Conservation (phyloP, 2,888 invertebrate species). For the Microctonus hyperodae region DNA sequence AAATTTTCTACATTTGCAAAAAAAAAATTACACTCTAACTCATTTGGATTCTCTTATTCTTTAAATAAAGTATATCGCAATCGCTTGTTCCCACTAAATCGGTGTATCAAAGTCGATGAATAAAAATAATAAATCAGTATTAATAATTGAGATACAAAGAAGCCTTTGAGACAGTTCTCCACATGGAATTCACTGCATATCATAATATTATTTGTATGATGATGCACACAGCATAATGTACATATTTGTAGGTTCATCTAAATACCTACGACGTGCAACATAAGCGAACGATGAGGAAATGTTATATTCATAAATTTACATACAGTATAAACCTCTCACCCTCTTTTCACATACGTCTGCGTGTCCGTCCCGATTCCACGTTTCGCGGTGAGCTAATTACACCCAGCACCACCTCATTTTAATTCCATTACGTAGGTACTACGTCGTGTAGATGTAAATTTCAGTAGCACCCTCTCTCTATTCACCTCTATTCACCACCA, state of each 20-base stretch:
- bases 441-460: slow-evolving; percentile 51
- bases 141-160: background rate
- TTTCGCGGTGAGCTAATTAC: slow-evolving; percentile 46
- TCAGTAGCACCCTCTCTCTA: slow-evolving; percentile 18
- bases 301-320: slow-evolving; percentile 16
- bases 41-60: too few species aligned
- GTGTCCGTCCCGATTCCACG: slow-evolving; percentile 27
- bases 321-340: background rate
- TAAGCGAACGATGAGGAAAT: too few species aligned
- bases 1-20: too few species aligned
- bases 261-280: background rate
- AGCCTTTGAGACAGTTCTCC: background rate
- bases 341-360: slow-evolving; percentile 15
- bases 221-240: background rate
- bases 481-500: background rate
- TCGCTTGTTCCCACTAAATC: too few species aligned
- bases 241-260: background rate
- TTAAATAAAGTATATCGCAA: too few species aligned
- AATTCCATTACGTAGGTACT: slow-evolving; percentile 51
- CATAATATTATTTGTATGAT: slow-evolving; percentile 7
- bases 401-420: slow-evolving; percentile 46
- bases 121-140: background rate
- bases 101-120: too few species aligned
- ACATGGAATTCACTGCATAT: background rate
- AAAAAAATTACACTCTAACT: too few species aligned